Evolutionary conservation across 2,888 invertebrate genomes (phyloP), one percentile per base, ranked within the genome.

Genomic region (Calameuta idolon): DNA sequence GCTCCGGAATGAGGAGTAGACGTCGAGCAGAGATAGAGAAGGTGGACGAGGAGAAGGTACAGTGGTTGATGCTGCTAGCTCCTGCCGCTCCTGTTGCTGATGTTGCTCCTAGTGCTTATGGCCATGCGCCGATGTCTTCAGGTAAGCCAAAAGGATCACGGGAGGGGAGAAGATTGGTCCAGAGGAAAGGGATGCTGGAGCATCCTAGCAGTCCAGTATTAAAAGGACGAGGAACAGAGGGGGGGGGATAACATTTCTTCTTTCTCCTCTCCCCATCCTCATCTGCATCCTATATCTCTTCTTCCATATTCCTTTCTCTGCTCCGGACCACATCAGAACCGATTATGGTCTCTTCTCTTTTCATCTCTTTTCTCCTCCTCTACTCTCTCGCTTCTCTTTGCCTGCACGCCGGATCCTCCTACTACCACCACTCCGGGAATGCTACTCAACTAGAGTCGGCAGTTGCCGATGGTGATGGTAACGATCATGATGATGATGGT

Each of bases 1-100:
- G 84, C 80, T 75, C 76, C 55, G 76, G 69, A 73, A 79, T 77
- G 77, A 77, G 76, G 76, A 77, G 79, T 69, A 74, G 74, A 69
- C 75, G 79, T 55, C 55, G 55, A 55, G 40, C 23, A 55, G 12
- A 37, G 55, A 0, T 5, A 55, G 55, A 55, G 55, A 55, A 23
- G 55, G 55, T 55, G 23, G 55, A 55, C 9, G 55, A 55, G 23
- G 55, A 55, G 55, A 55, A 55, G 55, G 55, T 55, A 77, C 79
- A 37, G 79, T 80, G 81, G 75, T 69, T 55, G 80, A 79, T 76
- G 77, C 77, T 81, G 40, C 73, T 69, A 40, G 30, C 74, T 79
- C 75, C 79, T 78, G 78, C 73, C 75, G 34, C 68, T 40, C 40
- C 71, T 35, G 76, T 78, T 71, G 77, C n/a, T 40, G 76, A 73